These are phyloP conservation scores for Athene cunicularia DNA, from an alignment of 2,113 vertebrate species.

Conservation along the genomic window DNA sequence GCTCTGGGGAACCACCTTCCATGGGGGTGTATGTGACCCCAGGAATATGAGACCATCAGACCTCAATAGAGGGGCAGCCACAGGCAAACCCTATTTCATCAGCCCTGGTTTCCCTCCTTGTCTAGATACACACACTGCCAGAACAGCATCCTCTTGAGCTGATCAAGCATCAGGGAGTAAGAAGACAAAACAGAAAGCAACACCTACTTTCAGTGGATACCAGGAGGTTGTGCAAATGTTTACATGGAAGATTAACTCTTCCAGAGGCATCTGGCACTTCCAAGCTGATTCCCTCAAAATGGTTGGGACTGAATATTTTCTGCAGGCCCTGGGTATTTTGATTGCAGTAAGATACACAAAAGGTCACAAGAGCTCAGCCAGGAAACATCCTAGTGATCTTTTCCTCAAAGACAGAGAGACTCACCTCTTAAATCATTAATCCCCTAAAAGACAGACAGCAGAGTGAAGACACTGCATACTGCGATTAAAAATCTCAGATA, in stretches of 20 bases:
- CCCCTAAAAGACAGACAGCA: neutral
- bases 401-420: neutral
- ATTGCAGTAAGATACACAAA: neutral
- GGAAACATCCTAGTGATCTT: neutral
- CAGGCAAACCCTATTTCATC: neutral
- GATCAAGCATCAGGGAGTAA: neutral
- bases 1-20: neutral
- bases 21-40: no score
- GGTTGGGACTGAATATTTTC: neutral
- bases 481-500: neutral
- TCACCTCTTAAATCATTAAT: neutral
- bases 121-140: accelerated
- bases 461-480: neutral
- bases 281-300: neutral
- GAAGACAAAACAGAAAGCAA: neutral
- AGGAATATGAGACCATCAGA: neutral
- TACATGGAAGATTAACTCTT: neutral
- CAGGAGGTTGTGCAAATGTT: neutral
- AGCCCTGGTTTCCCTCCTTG: neutral
- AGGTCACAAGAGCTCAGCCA: neutral
- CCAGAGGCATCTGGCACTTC: neutral
- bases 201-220: neutral
- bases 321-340: neutral
- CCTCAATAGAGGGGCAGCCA: neutral
- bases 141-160: neutral